These are phyloP conservation scores for Nicator chloris DNA, from an alignment of 2,113 vertebrate species.

Conservation along the genomic window DNA sequence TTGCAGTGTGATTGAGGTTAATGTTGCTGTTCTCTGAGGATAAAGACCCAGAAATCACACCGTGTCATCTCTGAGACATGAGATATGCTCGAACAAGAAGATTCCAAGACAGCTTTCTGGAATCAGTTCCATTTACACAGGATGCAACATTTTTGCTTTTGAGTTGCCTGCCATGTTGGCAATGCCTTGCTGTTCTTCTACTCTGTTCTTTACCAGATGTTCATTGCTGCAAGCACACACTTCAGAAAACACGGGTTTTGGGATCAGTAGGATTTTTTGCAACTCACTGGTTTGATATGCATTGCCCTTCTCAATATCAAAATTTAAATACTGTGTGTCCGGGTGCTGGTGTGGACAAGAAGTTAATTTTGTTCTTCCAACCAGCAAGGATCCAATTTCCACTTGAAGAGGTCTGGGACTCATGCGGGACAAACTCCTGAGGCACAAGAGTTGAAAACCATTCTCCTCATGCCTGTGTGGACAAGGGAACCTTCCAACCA, in stretches of 20 bases:
- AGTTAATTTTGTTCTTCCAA: background rate
- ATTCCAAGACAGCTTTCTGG: background rate
- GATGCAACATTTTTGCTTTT: background rate
- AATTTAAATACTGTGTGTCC: background rate
- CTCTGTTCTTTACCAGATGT: background rate
- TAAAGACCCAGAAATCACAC: background rate
- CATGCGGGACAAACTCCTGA: background rate
- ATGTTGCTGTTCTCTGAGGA: background rate
- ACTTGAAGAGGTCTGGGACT: background rate
- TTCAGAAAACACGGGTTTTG: background rate
- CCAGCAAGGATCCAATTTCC: background rate
- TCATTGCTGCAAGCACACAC: background rate
- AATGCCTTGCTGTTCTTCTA: background rate
- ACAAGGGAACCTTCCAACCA: background rate
- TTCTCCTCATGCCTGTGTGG: background rate
- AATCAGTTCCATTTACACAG: background rate
- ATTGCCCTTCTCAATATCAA: background rate
- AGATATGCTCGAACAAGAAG: background rate
- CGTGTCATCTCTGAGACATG: background rate
- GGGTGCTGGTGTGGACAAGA: background rate
- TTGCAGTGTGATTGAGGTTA: background rate
- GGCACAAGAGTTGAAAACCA: background rate
- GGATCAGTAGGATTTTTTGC: background rate
- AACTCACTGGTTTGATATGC: background rate
- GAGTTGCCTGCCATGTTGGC: background rate